These are phyloP conservation scores for Muscidifurax raptorellus DNA, from an alignment of 1,140 invertebrate species.

Conservation along the genomic window DNA sequence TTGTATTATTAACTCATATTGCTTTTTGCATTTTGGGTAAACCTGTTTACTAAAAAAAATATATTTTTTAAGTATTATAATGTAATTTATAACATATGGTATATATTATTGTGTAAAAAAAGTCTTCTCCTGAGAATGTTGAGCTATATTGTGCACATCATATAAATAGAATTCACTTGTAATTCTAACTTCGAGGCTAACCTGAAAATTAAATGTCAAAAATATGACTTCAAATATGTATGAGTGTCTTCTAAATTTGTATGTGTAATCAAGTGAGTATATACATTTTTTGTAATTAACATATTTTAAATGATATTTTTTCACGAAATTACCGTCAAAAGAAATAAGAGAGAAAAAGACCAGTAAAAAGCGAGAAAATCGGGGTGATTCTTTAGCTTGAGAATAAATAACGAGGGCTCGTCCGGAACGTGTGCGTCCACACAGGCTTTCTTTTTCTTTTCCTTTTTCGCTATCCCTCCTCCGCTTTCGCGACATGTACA, in stretches of 20 bases:
- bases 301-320: conserved; percentile 35
- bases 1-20: too few relatives aligned
- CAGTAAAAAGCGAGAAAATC: conserved; percentile 49
- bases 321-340: conserved; percentile 44
- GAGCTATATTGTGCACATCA: too few relatives aligned
- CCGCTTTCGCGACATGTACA: conserved; percentile 19
- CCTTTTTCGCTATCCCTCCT: background rate
- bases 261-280: background rate
- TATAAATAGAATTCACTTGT: too few relatives aligned
- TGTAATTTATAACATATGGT: too few relatives aligned
- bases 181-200: conserved; percentile 58
- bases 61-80: too few relatives aligned
- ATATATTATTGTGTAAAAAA: too few relatives aligned
- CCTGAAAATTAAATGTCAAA: conserved; percentile 3
- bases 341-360: conserved; percentile 46
- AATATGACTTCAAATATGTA: too few relatives aligned
- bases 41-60: too few relatives aligned
- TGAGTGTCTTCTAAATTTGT: too few relatives aligned
- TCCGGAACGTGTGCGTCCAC: conserved; percentile 61
- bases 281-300: conserved; percentile 20
- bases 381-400: conserved; percentile 66
- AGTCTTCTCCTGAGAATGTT: too few relatives aligned
- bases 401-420: conserved; percentile 69
- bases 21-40: too few relatives aligned
- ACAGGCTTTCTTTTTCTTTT: conserved; percentile 26